A percentile compares a stretch with the other conserved stretches of the same genome.
Conservation (phyloP, 2,888 invertebrate species). For the Apotomis capreana region DNA sequence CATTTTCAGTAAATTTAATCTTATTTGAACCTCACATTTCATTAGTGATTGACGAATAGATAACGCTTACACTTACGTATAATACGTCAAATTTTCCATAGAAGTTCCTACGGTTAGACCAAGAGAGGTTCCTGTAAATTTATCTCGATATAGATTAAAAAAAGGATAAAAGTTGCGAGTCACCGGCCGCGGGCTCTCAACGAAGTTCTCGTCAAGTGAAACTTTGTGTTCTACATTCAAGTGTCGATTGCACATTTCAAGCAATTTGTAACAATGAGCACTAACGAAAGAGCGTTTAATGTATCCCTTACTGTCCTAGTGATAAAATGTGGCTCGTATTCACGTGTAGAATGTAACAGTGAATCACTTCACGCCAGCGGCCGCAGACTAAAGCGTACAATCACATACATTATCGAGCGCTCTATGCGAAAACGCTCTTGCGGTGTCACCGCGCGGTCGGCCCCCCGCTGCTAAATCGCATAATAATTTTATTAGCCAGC, state of each 20-base stretch:
- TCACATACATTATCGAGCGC: constrained; percentile 32
- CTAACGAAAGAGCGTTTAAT: neutral
- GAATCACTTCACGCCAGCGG: constrained; percentile 16
- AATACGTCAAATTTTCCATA: too few species aligned
- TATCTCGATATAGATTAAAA: neutral
- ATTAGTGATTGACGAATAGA: too few species aligned
- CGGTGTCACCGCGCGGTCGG: constrained; percentile 36
- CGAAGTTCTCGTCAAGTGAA: too few species aligned
- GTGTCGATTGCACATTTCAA: neutral
- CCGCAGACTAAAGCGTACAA: constrained; percentile 22
- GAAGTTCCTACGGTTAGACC: too few species aligned
- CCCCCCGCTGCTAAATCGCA: constrained; percentile 39
- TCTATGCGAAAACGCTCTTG: constrained; percentile 27
- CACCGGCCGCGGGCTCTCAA: too few species aligned
- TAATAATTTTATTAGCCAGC: constrained; percentile 42
- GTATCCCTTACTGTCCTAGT: neutral
- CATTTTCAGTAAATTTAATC: too few species aligned
- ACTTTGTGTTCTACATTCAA: too few species aligned
- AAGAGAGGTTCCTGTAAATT: too few species aligned
- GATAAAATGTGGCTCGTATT: constrained; percentile 6
- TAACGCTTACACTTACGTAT: too few species aligned
- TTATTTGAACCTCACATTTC: too few species aligned
- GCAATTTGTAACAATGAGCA: neutral
- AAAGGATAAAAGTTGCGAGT: neutral
- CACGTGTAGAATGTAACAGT: neutral